Evolutionary conservation across 2,113 vertebrate genomes (phyloP), one percentile per base, ranked within the genome.

Genomic region (Thinocorus orbignyianus): DNA sequence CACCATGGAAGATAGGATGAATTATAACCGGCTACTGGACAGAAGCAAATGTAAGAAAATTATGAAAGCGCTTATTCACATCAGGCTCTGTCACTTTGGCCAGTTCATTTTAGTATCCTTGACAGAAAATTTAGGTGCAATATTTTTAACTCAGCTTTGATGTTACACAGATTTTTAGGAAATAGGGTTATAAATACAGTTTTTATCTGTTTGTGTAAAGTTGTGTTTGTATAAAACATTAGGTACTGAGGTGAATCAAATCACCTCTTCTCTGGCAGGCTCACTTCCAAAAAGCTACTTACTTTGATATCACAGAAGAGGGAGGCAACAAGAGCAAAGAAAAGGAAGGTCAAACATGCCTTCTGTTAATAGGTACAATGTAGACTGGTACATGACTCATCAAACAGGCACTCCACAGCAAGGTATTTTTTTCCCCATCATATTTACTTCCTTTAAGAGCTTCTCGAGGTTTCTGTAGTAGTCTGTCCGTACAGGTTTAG

Each of bases 361-460:
- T 88, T 88, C 55, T 93, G 80, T 81, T 92, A 94, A 92, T 54
- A 80, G 69, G 54, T 84, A 81, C 76, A 87, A 90, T 93, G 85
- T 58, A 60, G 79, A 88, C 61, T 24, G 35, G 46, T 49, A 88
- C 55, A 41, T 96, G 95, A 97, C 81, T 95, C 90, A 96, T 74
- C 57, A 92, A 88, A 83, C 17, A 88, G 51, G 85, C 61, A 92
- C 83, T 96, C 76, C 49, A 80, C 54, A 89, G 68, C 39, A 31
- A 46, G 26, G 69, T 78, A 66, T 57, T 85, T 85, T 66, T 74
- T 72, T 16, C 20, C 25, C 33, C 2, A 2, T 46, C 82, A 85
- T 20, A 65, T 64, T 95, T 91, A 94, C 61, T 92, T 95, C 93
- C 95, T 94, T 85, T 76, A 95, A 86, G 69, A 86, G 14, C 17